Conservation (phyloP, 2,888 invertebrate species). For the Tanytarsus gracilentus region DNA sequence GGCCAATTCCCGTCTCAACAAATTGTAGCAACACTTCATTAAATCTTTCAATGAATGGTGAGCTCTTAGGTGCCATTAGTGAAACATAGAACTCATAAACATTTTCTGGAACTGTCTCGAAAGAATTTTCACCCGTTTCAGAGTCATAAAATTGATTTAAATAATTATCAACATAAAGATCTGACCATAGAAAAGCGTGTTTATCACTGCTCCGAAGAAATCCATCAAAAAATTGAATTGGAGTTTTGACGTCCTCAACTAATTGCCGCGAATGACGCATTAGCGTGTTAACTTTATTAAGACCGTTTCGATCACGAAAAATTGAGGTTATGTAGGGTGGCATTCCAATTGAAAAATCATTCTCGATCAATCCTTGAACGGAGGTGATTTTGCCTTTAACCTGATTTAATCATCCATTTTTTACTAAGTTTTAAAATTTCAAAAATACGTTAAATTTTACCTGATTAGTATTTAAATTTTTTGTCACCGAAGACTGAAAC, state of each 20-base stretch:
- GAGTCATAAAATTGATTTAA: conserved; percentile 20
- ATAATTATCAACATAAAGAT: conserved; percentile 12
- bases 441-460: neutral
- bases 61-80: conserved; percentile 18
- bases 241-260: neutral
- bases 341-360: conserved; percentile 3
- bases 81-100: conserved; percentile 19
- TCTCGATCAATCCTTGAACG: neutral
- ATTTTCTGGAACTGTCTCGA: conserved; percentile 10
- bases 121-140: conserved; percentile 18
- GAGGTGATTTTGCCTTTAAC: conserved; percentile 6
- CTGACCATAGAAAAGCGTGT: conserved; percentile 5
- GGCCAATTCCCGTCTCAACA: neutral
- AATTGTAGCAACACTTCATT: conserved; percentile 4
- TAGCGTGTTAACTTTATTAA: conserved; percentile 7
- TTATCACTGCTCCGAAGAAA: neutral
- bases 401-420: neutral
- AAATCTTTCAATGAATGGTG: conserved; percentile 21
- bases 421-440: neutral
- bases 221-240: neutral
- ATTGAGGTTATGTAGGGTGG: neutral
- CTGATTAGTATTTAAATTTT: conserved; percentile 12
- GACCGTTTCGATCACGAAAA: neutral
- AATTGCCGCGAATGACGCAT: neutral
- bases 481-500: neutral